Evolutionary conservation across 2,888 invertebrate genomes (phyloP), one percentile per base, ranked within the genome.

Genomic region (Scaptomyza parva): DNA sequence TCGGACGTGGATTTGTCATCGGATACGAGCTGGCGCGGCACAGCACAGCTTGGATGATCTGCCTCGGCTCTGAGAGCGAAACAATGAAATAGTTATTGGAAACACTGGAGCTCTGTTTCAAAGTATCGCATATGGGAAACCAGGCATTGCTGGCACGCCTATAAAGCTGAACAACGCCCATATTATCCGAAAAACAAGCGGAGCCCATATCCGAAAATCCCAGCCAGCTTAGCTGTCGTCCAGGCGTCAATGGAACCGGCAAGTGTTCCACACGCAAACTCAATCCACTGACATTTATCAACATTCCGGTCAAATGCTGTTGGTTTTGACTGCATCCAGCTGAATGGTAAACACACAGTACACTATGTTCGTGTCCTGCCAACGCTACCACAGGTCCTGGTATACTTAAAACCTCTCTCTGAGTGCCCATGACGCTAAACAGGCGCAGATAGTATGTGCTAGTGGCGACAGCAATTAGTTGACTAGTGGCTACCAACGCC

Each of bases 11-110:
- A 20, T 95, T 94, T 0, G 97, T 96, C 26, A 95, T 93, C 0
- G 99, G 99, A 92, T 96, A 98, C 14, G 95, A 93, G 17, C 95
- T 93, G n/a, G 98, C 98, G 89, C 97, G 96, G 86, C 98, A 99
- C 53, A 96, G 93, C 24, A 98, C 95, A 12, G 96, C 96, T 39
- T 96, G 94, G 5, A 97, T 93, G 54, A 94, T 95, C 90, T 96
- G 95, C 14, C 94, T 93, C 0, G 93, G 93, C 91, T 98, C 98
- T 70, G 94, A 95, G 0, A 98, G 92, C 69, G 97, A 94, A 35
- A 96, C 94, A 40, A 96, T 92, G 89, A 96, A 97, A 87, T 95
- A 96, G 80, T 95, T 94, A 88, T 96, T 96, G 5, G 94, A 94
- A 68, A 94, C 94, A 48, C 95, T 95, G 87, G 94, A 94, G 44